phyloP scores from a whole-genome alignment of 2,797 vertebrate species.

The Periparus ater region DNA sequence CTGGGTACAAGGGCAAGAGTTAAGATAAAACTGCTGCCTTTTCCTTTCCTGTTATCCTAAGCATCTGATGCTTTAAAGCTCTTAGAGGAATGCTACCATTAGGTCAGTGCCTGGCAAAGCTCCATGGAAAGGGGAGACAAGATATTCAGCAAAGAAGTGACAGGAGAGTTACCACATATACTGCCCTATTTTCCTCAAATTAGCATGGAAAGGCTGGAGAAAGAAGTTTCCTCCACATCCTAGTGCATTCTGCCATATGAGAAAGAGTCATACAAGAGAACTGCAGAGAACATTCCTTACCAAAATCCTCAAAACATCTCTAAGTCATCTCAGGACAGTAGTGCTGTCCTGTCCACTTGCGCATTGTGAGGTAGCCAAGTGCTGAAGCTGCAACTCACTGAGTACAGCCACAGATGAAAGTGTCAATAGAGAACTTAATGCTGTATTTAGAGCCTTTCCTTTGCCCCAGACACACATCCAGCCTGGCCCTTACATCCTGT shows the following conservation, averaged over 20 bases:
- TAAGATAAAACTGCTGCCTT: background rate
- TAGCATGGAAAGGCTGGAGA: background rate
- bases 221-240: background rate
- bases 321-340: slow-evolving; percentile 16
- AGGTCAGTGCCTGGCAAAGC: slow-evolving; percentile 15
- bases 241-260: background rate
- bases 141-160: background rate
- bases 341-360: background rate
- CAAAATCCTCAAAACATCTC: background rate
- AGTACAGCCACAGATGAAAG: background rate
- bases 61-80: background rate
- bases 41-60: background rate
- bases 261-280: background rate
- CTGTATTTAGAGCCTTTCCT: background rate
- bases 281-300: background rate
- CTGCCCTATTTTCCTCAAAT: background rate
- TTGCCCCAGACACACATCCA: background rate
- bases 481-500: background rate
- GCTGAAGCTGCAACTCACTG: slow-evolving; percentile 18
- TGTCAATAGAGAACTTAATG: background rate
- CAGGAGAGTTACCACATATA: background rate
- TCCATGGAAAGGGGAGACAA: background rate
- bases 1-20: background rate
- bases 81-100: background rate
- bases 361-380: background rate